Evolutionary conservation across 2,888 invertebrate species (phyloP).

Genomic region (Scelioninae gen. 1): DNA sequence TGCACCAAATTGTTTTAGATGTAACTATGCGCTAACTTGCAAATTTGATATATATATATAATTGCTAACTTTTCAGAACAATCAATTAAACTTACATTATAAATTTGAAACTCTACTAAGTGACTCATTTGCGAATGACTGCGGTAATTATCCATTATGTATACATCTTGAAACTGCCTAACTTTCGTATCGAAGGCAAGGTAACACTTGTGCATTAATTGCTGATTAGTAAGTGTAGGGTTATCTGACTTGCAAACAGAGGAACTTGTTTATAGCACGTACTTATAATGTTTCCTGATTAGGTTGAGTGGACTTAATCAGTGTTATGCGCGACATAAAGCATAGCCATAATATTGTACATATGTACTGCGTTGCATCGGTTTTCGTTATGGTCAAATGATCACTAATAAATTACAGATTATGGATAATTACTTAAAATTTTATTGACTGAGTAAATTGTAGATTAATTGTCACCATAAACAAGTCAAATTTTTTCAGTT

Average conservation of each 20-base stretch:
- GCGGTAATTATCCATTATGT: slow-evolving; percentile 46
- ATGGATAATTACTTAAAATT: too few relatives aligned
- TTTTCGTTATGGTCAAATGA: too few relatives aligned
- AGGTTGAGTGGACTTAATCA: slow-evolving; percentile 12
- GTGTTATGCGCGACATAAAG: neutral
- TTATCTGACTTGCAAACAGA: slow-evolving; percentile 29
- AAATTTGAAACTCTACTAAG: slow-evolving; percentile 21
- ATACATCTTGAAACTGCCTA: slow-evolving; percentile 26
- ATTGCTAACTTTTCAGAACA: slow-evolving; percentile 5
- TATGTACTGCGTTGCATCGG: too few relatives aligned
- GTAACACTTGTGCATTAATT: slow-evolving; percentile 41
- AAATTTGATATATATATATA: neutral
- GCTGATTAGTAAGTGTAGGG: slow-evolving; percentile 39
- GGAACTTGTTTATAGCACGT: slow-evolving; percentile 41
- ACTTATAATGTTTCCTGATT: too few relatives aligned
- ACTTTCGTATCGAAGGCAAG: slow-evolving; percentile 39
- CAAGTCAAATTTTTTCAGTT: too few relatives aligned
- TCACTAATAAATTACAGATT: too few relatives aligned
- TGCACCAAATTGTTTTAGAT: too few relatives aligned
- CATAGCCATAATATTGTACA: too few relatives aligned
- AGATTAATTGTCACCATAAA: too few relatives aligned
- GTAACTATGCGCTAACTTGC: too few relatives aligned
- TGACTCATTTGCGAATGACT: slow-evolving; percentile 18
- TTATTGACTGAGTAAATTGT: too few relatives aligned
- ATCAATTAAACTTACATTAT: slow-evolving; percentile 15